Evolutionary conservation across 2,113 vertebrate species (phyloP), one percentile per base, ranked within the genome.

Genomic region (Scalopus aquaticus): DNA sequence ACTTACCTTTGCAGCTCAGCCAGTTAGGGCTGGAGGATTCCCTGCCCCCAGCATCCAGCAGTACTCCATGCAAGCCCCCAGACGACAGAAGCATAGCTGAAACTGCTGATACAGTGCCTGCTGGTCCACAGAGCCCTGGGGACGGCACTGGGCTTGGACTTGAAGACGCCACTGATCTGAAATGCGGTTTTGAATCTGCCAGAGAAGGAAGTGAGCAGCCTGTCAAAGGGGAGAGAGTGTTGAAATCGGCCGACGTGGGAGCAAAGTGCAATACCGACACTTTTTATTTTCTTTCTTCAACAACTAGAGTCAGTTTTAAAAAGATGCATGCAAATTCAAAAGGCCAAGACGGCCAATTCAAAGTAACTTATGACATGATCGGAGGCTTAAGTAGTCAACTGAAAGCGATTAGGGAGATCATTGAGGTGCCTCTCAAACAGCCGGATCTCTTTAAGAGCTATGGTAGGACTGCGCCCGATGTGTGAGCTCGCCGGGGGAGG

Each of bases 391-490:
- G 91, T 69, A 98, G 96, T 95, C 99, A 99, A 96, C 94, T 99
- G 95, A 98, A 98, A 81, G 98, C 97, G 83, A 99, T 99, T 97
- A 98, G 99, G 98, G 99, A 99, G 97, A 98, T 98, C 5, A 98
- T 99, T 49, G 99, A 99, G 97, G 98, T 99, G 90, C 99, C 99
- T 32, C 97, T 99, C 93, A 99, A 99, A 97, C 99, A 99, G 70
- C 98, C 99, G 0, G 98, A 99, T 87, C 98, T 99, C 58, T 99
- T 99, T 97, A 98, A 97, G 92, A 98, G 82, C 94, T 99, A 99
- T 0, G 99, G 99, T 99, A 98, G 60, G 97, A 88, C 15, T 3
- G 60, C 9, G 3, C 9, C 26, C 24, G 28, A 9, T 9, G 19
- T 7, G 54, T 22, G 54, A 1, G 19, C 54, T 22, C 54, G 4